A percentile compares a stretch with the other conserved stretches of the same genome.
Evolutionary conservation across 2,113 vertebrate species (phyloP).

Genomic region (Diglossa brunneiventris): DNA sequence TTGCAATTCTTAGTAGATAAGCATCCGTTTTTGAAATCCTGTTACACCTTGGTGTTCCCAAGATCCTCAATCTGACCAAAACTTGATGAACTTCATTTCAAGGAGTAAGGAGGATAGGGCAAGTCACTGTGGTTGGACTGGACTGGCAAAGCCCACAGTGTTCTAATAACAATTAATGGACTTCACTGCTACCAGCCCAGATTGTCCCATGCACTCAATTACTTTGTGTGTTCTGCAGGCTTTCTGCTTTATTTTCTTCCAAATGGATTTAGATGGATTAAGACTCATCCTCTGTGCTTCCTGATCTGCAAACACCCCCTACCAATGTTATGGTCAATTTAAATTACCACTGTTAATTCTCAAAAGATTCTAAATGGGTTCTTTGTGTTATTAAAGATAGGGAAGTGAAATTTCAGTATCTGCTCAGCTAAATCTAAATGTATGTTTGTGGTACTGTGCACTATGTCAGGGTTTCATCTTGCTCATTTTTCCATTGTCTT

Average conservation of each 20-base stretch:
- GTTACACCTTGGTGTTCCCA: neutral
- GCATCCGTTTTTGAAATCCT: neutral
- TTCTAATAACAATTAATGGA: neutral
- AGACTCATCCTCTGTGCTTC: neutral
- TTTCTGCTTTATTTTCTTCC: conserved; percentile 6
- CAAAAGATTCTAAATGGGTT: neutral
- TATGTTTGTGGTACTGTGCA: neutral
- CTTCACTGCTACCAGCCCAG: neutral
- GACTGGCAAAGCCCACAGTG: neutral
- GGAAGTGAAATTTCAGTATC: neutral
- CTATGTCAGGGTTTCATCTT: neutral
- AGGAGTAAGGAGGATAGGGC: neutral
- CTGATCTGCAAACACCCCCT: neutral
- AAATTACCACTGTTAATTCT: neutral
- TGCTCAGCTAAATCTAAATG: neutral
- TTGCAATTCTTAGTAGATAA: neutral
- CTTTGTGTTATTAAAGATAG: neutral
- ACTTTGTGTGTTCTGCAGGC: neutral
- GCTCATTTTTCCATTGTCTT: neutral
- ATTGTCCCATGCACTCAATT: neutral
- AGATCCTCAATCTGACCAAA: neutral
- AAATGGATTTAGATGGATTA: neutral
- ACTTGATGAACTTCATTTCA: neutral
- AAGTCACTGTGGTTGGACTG: neutral
- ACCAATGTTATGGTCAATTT: neutral